These are phyloP conservation scores for Prochilodus magdalenae DNA, from an alignment of 2,113 vertebrate genomes.

Conservation along the genomic window DNA sequence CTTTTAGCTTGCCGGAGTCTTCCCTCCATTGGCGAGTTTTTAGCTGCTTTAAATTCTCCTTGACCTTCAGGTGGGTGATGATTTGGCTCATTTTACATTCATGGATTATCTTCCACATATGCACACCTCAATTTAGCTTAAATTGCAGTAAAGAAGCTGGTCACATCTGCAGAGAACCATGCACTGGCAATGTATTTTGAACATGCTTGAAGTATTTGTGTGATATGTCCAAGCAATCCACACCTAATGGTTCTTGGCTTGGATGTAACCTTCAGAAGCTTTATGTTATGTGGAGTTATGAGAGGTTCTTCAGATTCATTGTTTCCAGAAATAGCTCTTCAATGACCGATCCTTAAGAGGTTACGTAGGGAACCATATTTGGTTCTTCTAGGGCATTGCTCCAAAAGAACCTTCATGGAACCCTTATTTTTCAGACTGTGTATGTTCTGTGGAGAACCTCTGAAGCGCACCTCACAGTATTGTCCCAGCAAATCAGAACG, in stretches of 20 bases:
- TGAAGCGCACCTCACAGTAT: neutral
- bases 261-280: neutral
- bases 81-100: neutral
- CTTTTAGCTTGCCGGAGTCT: no score
- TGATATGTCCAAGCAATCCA: neutral
- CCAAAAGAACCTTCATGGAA: neutral
- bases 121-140: neutral
- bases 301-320: no score
- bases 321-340: no score
- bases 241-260: neutral
- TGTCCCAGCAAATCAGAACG: conserved; percentile 18
- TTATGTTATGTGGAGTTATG: no score
- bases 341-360: no score
- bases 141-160: neutral
- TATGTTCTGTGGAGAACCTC: conserved; percentile 5
- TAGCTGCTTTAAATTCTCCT: neutral
- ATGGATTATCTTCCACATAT: neutral
- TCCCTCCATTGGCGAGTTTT: no score
- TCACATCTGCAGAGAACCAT: neutral
- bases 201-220: neutral
- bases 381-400: no score
- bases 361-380: no score
- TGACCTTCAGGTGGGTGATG: neutral
- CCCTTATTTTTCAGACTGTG: no score
- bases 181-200: neutral